These are phyloP conservation scores for Petrosia ficiformis DNA, from an alignment of 37 sponge, comb jelly and placozoan species.

Conservation along the genomic window DNA sequence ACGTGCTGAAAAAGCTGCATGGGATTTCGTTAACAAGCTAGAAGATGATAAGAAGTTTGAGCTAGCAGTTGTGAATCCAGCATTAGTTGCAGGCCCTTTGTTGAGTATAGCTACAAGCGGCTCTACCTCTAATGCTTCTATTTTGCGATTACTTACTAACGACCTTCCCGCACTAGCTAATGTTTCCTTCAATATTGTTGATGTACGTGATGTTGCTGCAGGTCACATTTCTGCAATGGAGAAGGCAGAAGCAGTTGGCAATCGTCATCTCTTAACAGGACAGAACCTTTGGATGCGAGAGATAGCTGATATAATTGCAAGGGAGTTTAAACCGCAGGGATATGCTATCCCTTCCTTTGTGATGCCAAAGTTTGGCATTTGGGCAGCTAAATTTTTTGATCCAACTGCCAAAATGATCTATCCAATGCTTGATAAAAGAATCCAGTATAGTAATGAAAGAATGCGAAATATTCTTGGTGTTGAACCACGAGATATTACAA, in stretches of 20 bases:
- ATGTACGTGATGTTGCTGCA: conserved; percentile 88
- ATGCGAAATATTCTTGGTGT: conserved; percentile 63
- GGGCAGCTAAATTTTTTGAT: conserved; percentile 1
- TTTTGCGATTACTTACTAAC: conserved; percentile 38
- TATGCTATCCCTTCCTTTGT: conserved; percentile 27
- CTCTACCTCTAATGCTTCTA: conserved; percentile 6
- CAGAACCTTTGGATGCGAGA: conserved; percentile 24
- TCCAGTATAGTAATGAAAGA: conserved; percentile 12
- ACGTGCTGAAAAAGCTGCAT: conserved; percentile 84
- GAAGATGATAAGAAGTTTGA: conserved; percentile 83
- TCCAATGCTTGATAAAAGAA: background rate
- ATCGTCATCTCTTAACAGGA: conserved; percentile 33
- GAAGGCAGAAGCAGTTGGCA: conserved; percentile 66
- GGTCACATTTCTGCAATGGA: conserved; percentile 84
- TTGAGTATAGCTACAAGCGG: conserved; percentile 43
- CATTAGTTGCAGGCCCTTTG: conserved; percentile 69
- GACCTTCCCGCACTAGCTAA: conserved; percentile 57
- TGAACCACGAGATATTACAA: conserved; percentile 15
- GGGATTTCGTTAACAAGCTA: conserved; percentile 81
- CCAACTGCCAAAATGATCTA: background rate
- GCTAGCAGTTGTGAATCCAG: conserved; percentile 77
- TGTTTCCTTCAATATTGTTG: conserved; percentile 46
- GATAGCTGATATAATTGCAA: conserved; percentile 29
- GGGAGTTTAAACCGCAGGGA: conserved; percentile 62
- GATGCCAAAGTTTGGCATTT: conserved; percentile 4